Evolutionary conservation across 1,140 invertebrate genomes (phyloP).

Genomic region (Cylas formicarius): DNA sequence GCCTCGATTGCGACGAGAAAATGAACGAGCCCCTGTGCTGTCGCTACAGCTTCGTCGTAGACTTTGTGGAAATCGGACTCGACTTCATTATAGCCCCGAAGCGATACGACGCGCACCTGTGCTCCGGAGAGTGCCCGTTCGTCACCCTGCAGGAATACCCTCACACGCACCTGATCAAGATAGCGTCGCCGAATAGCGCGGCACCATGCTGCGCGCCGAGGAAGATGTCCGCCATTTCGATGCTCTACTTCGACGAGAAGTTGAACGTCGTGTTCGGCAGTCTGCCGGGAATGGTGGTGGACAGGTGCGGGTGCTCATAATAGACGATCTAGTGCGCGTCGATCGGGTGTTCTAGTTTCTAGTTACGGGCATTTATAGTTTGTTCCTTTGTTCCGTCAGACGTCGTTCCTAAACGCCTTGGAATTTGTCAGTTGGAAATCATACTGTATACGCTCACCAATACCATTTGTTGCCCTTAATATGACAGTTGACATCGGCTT

Average conservation of each 20-base stretch:
- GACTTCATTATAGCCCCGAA: conserved; percentile 97
- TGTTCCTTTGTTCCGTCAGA: conserved; percentile 7
- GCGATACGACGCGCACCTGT: conserved; percentile 93
- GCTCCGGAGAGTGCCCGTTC: conserved; percentile 89
- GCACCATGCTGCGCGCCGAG: conserved; percentile 86
- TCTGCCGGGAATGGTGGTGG: conserved; percentile 88
- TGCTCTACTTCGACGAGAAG: conserved; percentile 88
- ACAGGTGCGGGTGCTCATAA: conserved; percentile 86
- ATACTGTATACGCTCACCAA: neutral
- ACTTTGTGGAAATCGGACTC: conserved; percentile 96
- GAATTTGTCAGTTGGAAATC: conserved; percentile 1
- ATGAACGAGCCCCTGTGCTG: conserved; percentile 77
- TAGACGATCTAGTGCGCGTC: conserved; percentile 4
- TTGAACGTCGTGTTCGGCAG: conserved; percentile 82
- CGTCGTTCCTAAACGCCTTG: conserved; percentile 1
- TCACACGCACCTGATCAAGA: conserved; percentile 87
- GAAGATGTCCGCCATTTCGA: conserved; percentile 81
- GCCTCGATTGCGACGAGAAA: conserved; percentile 69
- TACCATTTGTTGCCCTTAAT: no score
- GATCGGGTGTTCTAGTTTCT: no score
- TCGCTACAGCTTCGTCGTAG: conserved; percentile 84
- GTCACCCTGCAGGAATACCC: conserved; percentile 84
- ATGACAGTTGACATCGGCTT: no score
- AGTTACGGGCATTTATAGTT: no score
- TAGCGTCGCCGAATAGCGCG: conserved; percentile 58